A percentile compares a stretch with the other conserved stretches of the same genome.
Evolutionary conservation across 2,888 invertebrate species (phyloP).

Genomic region (Omphaloscelis lunosa): DNA sequence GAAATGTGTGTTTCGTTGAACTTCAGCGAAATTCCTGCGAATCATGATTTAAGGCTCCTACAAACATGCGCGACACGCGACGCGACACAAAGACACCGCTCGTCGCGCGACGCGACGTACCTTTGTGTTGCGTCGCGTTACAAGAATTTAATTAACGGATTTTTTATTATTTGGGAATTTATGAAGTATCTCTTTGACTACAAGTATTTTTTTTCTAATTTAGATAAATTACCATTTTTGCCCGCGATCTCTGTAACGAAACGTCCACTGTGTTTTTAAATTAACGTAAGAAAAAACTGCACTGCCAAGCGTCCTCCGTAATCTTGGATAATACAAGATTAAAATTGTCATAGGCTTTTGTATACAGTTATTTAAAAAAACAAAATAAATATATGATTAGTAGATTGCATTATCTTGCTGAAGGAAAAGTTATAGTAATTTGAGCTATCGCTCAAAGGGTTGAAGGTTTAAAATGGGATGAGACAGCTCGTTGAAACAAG

Average conservation of each 20-base stretch:
- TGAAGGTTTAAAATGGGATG: constrained; percentile 55
- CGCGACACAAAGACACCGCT: too few relatives aligned
- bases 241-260: neutral
- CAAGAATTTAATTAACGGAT: constrained; percentile 12
- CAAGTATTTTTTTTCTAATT: neutral
- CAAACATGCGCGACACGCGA: too few relatives aligned
- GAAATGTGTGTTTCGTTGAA: constrained; percentile 60
- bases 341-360: constrained; percentile 45
- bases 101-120: too few relatives aligned
- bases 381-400: constrained; percentile 54
- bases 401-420: constrained; percentile 47
- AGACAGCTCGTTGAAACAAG: constrained; percentile 47
- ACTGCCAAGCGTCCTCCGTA: constrained; percentile 9
- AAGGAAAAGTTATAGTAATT: constrained; percentile 5
- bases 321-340: constrained; percentile 46
- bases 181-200: constrained; percentile 3
- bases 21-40: constrained; percentile 28
- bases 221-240: neutral
- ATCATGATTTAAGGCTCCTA: neutral
- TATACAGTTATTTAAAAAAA: constrained; percentile 54
- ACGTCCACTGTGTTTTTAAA: constrained; percentile 2
- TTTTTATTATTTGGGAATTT: neutral
- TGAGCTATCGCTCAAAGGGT: neutral
- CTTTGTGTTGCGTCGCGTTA: neutral
- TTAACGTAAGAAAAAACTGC: constrained; percentile 21